phyloP scores from a whole-genome alignment of 2,113 vertebrate genomes.

The Chaenocephalus aceratus region DNA sequence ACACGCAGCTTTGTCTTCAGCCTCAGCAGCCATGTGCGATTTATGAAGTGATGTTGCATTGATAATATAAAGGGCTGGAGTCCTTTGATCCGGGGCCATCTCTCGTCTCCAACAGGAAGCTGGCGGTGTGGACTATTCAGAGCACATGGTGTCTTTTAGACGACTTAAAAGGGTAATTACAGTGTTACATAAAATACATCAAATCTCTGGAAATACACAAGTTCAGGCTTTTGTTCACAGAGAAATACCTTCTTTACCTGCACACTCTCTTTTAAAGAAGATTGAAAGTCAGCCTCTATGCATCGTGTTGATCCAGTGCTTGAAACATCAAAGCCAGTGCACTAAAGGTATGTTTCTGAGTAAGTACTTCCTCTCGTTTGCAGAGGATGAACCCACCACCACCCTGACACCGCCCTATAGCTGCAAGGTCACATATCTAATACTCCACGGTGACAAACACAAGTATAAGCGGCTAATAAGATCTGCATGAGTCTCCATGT shows the following conservation, averaged over 20 bases:
- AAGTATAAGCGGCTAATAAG: slow-evolving; percentile 14
- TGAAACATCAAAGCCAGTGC: slow-evolving; percentile 36
- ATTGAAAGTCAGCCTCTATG: not conserved
- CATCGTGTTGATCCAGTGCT: slow-evolving; percentile 10
- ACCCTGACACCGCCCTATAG: slow-evolving; percentile 17
- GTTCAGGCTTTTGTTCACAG: not conserved
- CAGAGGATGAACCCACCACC: slow-evolving; percentile 22
- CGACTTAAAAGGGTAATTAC: slow-evolving; percentile 1
- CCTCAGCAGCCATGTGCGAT: slow-evolving; percentile 4
- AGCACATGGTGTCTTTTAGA: not conserved
- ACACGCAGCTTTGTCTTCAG: not conserved
- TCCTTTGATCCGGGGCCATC: slow-evolving; percentile 4
- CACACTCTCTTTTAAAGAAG: not conserved
- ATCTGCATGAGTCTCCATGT: not conserved
- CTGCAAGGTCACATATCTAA: slow-evolving; percentile 25
- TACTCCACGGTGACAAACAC: not conserved
- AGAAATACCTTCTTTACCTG: slow-evolving; percentile 13
- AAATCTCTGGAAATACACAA: not conserved
- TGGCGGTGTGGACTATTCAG: not conserved
- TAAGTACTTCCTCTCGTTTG: slow-evolving; percentile 22
- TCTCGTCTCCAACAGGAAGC: not conserved
- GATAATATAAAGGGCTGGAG: slow-evolving; percentile 1
- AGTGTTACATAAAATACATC: not conserved
- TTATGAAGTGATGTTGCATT: slow-evolving; percentile 20
- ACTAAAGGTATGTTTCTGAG: slow-evolving; percentile 4